Evolutionary conservation across 2,797 vertebrate genomes (phyloP), one percentile per base, ranked within the genome.

Genomic region (Oophaga sylvatica): DNA sequence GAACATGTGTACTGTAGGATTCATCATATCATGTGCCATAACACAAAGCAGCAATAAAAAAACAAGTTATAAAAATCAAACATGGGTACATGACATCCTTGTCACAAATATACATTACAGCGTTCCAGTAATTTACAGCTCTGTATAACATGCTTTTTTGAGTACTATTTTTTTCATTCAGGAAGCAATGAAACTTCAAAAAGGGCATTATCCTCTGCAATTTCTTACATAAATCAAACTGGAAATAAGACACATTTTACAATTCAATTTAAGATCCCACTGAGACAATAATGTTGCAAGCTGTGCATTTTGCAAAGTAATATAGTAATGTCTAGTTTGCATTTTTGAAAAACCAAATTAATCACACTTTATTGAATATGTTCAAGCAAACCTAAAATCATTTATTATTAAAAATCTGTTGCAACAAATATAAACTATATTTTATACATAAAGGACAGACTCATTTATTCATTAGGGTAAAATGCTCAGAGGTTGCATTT

Each of bases 321-420:
- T 95, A 94, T 93, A 95, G 95, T 95, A 95, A 95, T 95, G 95
- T 96, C 95, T 96, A 96, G 94, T 96, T 96, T 96, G 95, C 95
- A 95, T 96, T 95, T 95, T 95, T 95, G 93, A 96, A 96, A 96
- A 95, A 95, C 94, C 94, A 95, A 95, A 95, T 96, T 96, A 96
- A 96, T 96, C 95, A 96, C 94, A 95, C 94, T 95, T 95, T 96
- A 96, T 95, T 95, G 95, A 95, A 94, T 95, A 95, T 83, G 87
- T 94, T 95, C 92, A 92, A 93, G 91, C 92, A 95, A 95, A 95
- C 93, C 93, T 94, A 94, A 95, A 95, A 95, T 95, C 94, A 96
- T 96, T 93, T 95, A 96, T 96, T 95, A 96, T 95, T 95, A 94
- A 96, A 95, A 95, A 95, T 93, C 92, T 95, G 94, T 93, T 94